A percentile compares a stretch with the other conserved stretches of the same genome.
phyloP scores from a whole-genome alignment of 2,888 invertebrate species.

The Polyploca ridens region DNA sequence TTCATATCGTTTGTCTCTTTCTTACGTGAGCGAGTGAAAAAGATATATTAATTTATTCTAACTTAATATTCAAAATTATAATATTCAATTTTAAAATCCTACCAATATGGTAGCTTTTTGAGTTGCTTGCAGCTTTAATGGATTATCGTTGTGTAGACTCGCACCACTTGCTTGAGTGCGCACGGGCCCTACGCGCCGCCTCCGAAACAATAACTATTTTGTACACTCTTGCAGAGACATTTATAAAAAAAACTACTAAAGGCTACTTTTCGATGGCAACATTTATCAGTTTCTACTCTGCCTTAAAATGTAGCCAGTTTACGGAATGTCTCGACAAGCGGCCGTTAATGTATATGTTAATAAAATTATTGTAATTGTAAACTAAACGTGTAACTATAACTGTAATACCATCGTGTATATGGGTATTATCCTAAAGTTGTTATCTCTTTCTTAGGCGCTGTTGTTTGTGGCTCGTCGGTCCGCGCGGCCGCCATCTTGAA shows the following conservation, averaged over 20 bases:
- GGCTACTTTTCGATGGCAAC: constrained; percentile 19
- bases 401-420: constrained; percentile 70
- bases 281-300: constrained; percentile 19
- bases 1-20: constrained; percentile 33
- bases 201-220: constrained; percentile 71
- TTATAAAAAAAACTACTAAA: constrained; percentile 17
- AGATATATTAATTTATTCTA: constrained; percentile 11
- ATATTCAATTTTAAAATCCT: constrained; percentile 39
- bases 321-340: constrained; percentile 60
- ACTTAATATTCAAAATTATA: constrained; percentile 36
- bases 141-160: constrained; percentile 43
- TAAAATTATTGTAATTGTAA: constrained; percentile 69
- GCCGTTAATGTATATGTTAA: constrained; percentile 55
- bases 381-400: constrained; percentile 64
- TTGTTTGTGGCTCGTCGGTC: constrained; percentile 70
- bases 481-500: constrained; percentile 48
- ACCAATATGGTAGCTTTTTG: constrained; percentile 59
- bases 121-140: constrained; percentile 37
- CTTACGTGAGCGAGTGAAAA: constrained; percentile 35
- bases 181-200: constrained; percentile 52
- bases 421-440: constrained; percentile 80
- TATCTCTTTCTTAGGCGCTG: constrained; percentile 84
- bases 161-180: constrained; percentile 41
- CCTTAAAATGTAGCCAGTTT: constrained; percentile 18
- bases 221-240: constrained; percentile 64